Conservation (phyloP, 2,888 invertebrate species). For the Stenodema calcarata region DNA sequence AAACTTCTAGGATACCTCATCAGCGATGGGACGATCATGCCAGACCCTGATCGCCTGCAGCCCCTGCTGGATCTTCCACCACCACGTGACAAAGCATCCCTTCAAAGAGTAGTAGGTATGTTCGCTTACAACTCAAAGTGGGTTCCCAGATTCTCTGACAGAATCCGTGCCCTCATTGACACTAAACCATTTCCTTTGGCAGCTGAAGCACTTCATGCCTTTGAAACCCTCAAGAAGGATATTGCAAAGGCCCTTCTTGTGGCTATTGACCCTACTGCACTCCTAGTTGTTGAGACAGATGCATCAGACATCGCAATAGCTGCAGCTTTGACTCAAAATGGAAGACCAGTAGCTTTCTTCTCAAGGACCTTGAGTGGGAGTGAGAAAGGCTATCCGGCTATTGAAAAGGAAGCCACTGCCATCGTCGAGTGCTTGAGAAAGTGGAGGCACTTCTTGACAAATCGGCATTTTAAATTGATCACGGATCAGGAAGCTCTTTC, state of each 20-base stretch:
- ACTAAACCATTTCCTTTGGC: not conserved
- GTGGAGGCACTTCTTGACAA: too few relatives aligned
- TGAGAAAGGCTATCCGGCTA: too few relatives aligned
- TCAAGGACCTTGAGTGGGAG: not conserved
- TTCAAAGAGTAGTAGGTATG: not conserved
- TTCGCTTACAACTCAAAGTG: not conserved
- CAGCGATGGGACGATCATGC: slow-evolving; percentile 29
- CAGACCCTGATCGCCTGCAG: slow-evolving; percentile 32
- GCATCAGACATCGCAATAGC: not conserved
- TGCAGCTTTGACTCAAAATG: not conserved
- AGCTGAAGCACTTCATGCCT: not conserved
- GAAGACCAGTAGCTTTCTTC: not conserved
- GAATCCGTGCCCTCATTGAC: not conserved
- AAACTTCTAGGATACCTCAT: slow-evolving; percentile 32
- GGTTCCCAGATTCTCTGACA: slow-evolving; percentile 1
- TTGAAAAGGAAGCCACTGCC: too few relatives aligned
- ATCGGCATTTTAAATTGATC: too few relatives aligned
- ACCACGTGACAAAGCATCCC: not conserved
- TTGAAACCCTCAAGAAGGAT: slow-evolving; percentile 9
- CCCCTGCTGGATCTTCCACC: not conserved
- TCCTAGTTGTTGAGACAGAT: not conserved
- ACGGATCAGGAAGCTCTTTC: too few relatives aligned
- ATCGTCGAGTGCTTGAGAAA: too few relatives aligned
- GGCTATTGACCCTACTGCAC: not conserved
- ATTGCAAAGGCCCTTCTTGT: slow-evolving; percentile 6